Percentiles rank a stretch among this genome's conserved stretches.
These are phyloP conservation scores for Dascyllus trimaculatus DNA, from an alignment of 2,113 vertebrate species.

Conservation along the genomic window DNA sequence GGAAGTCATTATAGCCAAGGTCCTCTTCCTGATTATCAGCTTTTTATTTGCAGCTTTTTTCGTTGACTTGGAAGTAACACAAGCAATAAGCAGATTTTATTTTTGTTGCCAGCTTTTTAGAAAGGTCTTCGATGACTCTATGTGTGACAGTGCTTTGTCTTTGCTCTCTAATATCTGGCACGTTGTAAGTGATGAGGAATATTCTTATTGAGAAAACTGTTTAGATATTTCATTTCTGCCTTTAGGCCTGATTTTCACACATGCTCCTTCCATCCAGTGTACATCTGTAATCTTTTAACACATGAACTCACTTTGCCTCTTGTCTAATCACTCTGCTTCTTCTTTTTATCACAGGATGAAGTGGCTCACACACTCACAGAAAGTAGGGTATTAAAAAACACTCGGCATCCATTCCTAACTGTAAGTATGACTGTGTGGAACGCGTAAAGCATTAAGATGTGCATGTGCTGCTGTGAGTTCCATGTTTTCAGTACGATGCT, in stretches of 20 bases:
- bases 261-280: too few relatives aligned
- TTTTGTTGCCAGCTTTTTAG: too few relatives aligned
- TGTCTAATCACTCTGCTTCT: slow-evolving; percentile 7
- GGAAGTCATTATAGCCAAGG: slow-evolving; percentile 98
- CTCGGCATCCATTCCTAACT: slow-evolving; percentile 96
- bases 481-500: too few relatives aligned
- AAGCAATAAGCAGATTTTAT: not conserved
- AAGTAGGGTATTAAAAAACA: slow-evolving; percentile 97
- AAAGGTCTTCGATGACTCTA: too few relatives aligned
- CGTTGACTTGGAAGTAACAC: too few relatives aligned
- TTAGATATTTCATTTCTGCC: not conserved
- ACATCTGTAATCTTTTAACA: not conserved
- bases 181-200: not conserved
- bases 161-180: too few relatives aligned
- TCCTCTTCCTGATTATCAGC: slow-evolving; percentile 56
- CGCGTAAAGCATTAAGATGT: not conserved
- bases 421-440: slow-evolving; percentile 83
- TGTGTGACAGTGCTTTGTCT: too few relatives aligned
- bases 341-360: slow-evolving; percentile 88
- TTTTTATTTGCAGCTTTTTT: not conserved
- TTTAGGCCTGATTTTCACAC: not conserved
- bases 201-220: not conserved
- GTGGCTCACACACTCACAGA: slow-evolving; percentile 97
- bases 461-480: not conserved
- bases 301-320: not conserved